phyloP scores from a whole-genome alignment of 1,140 invertebrate species.

The Penaeus japonicus region DNA sequence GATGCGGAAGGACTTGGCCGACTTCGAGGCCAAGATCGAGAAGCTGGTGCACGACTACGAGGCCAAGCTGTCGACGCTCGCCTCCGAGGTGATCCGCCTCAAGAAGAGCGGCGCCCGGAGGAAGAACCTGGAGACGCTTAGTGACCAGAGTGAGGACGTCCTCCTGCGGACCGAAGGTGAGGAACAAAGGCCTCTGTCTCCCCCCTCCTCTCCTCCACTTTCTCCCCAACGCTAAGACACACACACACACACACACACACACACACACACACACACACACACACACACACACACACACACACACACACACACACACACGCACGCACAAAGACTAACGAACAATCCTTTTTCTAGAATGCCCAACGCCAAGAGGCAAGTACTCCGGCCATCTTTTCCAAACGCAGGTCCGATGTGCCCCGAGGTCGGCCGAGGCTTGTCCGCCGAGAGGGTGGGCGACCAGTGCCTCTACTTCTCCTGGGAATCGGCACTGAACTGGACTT shows the following conservation, averaged over 20 bases:
- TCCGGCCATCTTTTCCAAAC: neutral
- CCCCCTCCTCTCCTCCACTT: neutral
- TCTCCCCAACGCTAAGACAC: neutral
- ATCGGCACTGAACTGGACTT: conserved; percentile 27
- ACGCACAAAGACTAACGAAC: too few relatives aligned
- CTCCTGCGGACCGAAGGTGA: neutral
- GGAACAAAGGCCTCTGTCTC: neutral
- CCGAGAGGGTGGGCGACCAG: conserved; percentile 27
- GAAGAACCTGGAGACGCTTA: conserved; percentile 30
- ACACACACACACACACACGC: too few relatives aligned
- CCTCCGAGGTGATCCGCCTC: conserved; percentile 38
- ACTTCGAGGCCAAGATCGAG: conserved; percentile 46
- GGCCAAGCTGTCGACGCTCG: conserved; percentile 40
- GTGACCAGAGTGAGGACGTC: conserved; percentile 21
- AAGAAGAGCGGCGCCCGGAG: conserved; percentile 30
- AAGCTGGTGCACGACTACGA: conserved; percentile 50
- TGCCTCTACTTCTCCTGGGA: conserved; percentile 38
- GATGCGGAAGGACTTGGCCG: conserved; percentile 39
- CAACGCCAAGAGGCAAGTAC: too few relatives aligned
- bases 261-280: too few relatives aligned
- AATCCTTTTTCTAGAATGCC: too few relatives aligned
- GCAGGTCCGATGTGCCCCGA: conserved; percentile 38
- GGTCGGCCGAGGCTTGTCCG: conserved; percentile 31
- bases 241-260: too few relatives aligned
- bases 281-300: too few relatives aligned